Evolutionary conservation across 2,113 vertebrate species (phyloP).

Genomic region (Rhagologus leucostigma): DNA sequence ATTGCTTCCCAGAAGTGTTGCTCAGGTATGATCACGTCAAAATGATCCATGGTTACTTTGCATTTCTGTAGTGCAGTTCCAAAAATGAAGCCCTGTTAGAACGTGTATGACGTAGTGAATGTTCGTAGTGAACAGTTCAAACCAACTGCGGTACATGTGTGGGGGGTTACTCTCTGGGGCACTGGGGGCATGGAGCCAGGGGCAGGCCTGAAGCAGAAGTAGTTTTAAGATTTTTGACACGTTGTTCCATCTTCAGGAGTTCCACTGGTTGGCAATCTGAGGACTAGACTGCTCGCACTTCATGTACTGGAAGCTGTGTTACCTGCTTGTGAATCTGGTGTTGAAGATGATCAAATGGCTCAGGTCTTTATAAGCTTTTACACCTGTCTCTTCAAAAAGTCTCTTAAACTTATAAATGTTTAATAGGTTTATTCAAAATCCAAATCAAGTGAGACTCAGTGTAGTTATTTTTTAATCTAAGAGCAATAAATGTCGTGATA

Average conservation of each 20-base stretch:
- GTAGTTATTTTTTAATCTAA: background rate
- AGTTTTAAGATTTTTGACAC: background rate
- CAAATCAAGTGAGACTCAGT: background rate
- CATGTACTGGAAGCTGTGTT: conserved; percentile 96
- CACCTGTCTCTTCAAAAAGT: background rate
- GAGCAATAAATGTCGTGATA: background rate
- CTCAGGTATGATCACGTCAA: conserved; percentile 77
- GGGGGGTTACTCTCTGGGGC: background rate
- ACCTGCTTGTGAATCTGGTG: conserved; percentile 90
- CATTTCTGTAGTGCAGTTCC: background rate
- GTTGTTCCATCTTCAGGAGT: conserved; percentile 75
- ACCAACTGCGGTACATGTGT: background rate
- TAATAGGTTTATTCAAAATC: background rate
- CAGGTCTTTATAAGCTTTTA: conserved; percentile 69
- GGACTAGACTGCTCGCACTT: conserved; percentile 91
- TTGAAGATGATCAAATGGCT: conserved; percentile 95
- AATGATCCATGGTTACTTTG: background rate
- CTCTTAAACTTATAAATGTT: background rate
- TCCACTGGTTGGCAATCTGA: conserved; percentile 92
- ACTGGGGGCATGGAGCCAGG: background rate
- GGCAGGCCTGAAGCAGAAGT: background rate
- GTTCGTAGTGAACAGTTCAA: background rate
- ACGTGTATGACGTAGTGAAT: accelerated
- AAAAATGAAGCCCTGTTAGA: background rate
- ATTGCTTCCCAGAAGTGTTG: conserved; percentile 96